Percentiles rank a stretch among this genome's conserved stretches.
Evolutionary conservation across 2,797 vertebrate species (phyloP).

Genomic region (Catamblyrhynchus diadema): DNA sequence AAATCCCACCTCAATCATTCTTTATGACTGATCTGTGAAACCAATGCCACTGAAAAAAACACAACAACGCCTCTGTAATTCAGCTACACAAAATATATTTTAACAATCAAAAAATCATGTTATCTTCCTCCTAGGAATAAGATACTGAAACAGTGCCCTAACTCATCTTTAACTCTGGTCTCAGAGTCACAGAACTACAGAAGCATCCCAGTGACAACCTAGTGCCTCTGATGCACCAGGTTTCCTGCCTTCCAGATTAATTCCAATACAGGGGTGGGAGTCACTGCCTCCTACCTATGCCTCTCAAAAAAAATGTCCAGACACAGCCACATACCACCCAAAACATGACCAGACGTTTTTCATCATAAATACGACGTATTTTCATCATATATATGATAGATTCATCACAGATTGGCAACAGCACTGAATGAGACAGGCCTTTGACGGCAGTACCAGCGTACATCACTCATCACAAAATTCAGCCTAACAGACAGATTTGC

Average conservation of each 20-base stretch:
- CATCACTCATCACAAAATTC: neutral
- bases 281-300: neutral
- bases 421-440: neutral
- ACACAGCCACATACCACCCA: neutral
- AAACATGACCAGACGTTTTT: neutral
- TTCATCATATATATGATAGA: neutral
- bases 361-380: neutral
- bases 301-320: neutral
- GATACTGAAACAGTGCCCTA: neutral
- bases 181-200: neutral
- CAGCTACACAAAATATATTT: neutral
- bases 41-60: neutral
- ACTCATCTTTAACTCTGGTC: neutral
- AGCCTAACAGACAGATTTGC: neutral
- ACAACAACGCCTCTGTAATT: neutral
- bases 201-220: neutral
- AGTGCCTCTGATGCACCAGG: neutral
- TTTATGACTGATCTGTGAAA: neutral
- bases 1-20: neutral
- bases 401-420: neutral
- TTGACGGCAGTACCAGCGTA: fast-evolving
- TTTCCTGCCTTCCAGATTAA: neutral
- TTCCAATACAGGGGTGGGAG: neutral
- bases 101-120: neutral
- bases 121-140: neutral